These are phyloP conservation scores for Peromyscus nudipes DNA, from an alignment of 2,797 vertebrate species.

Conservation along the genomic window DNA sequence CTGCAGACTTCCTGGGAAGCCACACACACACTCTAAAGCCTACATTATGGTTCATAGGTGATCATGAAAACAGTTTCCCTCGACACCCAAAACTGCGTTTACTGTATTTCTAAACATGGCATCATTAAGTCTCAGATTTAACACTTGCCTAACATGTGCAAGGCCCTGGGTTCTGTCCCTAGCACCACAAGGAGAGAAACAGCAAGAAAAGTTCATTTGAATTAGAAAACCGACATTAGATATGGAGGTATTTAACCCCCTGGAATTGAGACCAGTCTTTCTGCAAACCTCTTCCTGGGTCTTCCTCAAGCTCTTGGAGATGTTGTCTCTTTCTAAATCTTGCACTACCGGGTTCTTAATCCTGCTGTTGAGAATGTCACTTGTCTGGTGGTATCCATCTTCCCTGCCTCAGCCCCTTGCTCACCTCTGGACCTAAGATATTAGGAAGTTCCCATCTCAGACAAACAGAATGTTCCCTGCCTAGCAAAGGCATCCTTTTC, in stretches of 20 bases:
- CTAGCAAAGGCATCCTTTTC: background rate
- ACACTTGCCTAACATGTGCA: too few relatives aligned
- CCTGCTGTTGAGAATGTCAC: background rate
- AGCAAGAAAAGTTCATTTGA: background rate
- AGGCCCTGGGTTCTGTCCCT: background rate
- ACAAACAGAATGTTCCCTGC: background rate
- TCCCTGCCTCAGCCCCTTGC: background rate
- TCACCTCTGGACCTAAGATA: background rate
- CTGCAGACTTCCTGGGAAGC: background rate
- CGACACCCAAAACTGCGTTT: background rate
- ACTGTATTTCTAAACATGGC: background rate
- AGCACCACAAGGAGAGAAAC: background rate
- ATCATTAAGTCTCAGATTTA: constrained; percentile 3
- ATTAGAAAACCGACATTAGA: background rate
- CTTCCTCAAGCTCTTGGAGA: background rate
- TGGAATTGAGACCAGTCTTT: background rate
- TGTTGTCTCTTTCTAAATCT: background rate
- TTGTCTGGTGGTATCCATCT: background rate
- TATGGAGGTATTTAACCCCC: background rate
- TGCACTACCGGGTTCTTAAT: background rate
- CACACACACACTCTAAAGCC: background rate
- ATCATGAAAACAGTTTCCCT: constrained; percentile 22
- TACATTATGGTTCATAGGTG: background rate
- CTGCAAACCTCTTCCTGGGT: background rate
- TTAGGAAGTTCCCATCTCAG: background rate